These are phyloP conservation scores for Drosophila fulvimacula DNA, from an alignment of 2,888 invertebrate species.

Conservation along the genomic window DNA sequence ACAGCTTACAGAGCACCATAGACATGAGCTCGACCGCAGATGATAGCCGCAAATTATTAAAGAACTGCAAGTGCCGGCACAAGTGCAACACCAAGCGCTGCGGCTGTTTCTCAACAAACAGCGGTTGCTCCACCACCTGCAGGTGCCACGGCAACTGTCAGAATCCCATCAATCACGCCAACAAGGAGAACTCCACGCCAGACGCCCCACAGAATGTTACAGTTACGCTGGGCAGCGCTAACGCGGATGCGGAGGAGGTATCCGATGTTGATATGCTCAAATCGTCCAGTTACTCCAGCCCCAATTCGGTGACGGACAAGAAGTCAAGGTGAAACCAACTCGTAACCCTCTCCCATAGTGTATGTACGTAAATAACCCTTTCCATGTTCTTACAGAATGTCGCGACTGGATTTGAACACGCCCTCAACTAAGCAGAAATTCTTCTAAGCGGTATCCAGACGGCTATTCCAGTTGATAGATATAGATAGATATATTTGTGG, in stretches of 20 bases:
- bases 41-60: conserved; percentile 15
- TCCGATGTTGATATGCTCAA: background rate
- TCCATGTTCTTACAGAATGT: conserved; percentile 19
- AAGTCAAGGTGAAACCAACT: conserved; percentile 10
- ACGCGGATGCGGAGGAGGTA: background rate
- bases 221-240: background rate
- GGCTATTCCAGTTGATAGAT: background rate
- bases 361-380: background rate
- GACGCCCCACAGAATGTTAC: background rate
- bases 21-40: conserved; percentile 1
- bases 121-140: conserved; percentile 31
- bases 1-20: background rate
- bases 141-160: conserved; percentile 37
- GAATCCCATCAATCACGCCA: conserved; percentile 38
- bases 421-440: conserved; percentile 47
- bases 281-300: background rate
- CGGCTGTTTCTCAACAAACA: conserved; percentile 44
- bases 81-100: conserved; percentile 73
- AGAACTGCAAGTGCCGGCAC: conserved; percentile 65
- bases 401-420: conserved; percentile 33
- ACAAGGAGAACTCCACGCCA: conserved; percentile 36
- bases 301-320: background rate
- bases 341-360: background rate
- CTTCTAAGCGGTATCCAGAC: conserved; percentile 12
- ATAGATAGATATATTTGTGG: background rate